These are phyloP conservation scores for Dynastes tityus DNA, from an alignment of 2,888 invertebrate species.

Conservation along the genomic window DNA sequence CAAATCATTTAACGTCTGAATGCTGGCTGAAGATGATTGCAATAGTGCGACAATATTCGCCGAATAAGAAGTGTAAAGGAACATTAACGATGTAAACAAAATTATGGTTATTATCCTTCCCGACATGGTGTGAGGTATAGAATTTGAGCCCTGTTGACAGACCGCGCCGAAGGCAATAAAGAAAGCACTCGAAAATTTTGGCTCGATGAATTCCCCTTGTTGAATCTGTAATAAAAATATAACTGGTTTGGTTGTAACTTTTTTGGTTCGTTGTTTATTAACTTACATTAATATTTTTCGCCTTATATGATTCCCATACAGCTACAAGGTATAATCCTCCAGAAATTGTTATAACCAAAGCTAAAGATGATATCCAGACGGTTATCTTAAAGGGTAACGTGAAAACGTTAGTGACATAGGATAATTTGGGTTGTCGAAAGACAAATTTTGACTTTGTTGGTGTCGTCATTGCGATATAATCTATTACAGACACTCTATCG, in stretches of 20 bases:
- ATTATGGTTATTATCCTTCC: conserved; percentile 77
- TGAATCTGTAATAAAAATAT: conserved; percentile 47
- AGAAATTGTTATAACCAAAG: conserved; percentile 71
- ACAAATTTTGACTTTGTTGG: conserved; percentile 80
- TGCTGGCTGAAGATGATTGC: conserved; percentile 81
- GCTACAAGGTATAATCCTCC: conserved; percentile 66
- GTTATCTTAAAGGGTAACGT: conserved; percentile 77
- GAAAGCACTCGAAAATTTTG: conserved; percentile 72
- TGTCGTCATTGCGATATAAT: conserved; percentile 80
- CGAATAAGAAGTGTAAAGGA: conserved; percentile 83
- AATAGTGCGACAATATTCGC: conserved; percentile 84
- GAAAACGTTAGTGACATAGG: conserved; percentile 82
- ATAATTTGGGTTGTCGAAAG: conserved; percentile 80
- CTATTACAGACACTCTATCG: conserved; percentile 76
- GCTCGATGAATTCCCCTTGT: conserved; percentile 54
- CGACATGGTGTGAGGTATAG: conserved; percentile 70
- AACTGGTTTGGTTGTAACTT: neutral
- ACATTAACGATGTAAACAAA: conserved; percentile 78
- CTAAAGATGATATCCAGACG: conserved; percentile 77
- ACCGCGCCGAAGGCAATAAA: conserved; percentile 75
- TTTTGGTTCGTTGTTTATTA: neutral
- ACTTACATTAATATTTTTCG: conserved; percentile 28
- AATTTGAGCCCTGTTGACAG: conserved; percentile 75
- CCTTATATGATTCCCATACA: conserved; percentile 69
- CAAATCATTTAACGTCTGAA: conserved; percentile 77